phyloP scores from a whole-genome alignment of 2,113 vertebrate genomes.

The Ammodytes marinus region DNA sequence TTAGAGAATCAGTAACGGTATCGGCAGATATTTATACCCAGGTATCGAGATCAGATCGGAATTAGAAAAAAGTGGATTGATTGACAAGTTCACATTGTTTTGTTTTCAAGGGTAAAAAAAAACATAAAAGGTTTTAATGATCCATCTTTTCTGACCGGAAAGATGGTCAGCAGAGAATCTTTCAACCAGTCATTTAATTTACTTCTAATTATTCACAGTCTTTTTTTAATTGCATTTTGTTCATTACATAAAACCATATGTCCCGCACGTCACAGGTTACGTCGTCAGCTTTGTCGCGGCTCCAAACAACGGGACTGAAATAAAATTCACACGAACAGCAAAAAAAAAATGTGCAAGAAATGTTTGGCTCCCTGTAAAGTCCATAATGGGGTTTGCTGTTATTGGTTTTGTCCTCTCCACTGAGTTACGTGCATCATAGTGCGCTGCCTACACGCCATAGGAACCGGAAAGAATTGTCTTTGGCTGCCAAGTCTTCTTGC shows the following conservation, averaged over 20 bases:
- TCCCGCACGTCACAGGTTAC: neutral
- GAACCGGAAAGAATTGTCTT: conserved; percentile 42
- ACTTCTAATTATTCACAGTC: too few species aligned
- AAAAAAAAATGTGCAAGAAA: neutral
- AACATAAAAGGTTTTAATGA: too few species aligned
- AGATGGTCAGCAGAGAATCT: too few species aligned
- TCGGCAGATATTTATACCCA: too few species aligned
- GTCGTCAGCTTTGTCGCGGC: neutral
- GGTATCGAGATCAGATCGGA: too few species aligned
- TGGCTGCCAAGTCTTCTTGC: conserved; percentile 61
- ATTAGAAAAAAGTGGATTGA: too few species aligned
- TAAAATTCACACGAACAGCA: conserved; percentile 1
- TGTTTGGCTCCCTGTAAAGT: conserved; percentile 30
- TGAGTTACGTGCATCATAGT: conserved; percentile 38
- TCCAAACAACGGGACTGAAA: neutral
- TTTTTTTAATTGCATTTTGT: neutral
- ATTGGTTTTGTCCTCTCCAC: conserved; percentile 40
- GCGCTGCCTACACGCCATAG: conserved; percentile 37
- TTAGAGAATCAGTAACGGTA: too few species aligned
- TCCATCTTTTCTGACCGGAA: too few species aligned
- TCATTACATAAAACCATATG: neutral
- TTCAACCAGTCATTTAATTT: too few species aligned
- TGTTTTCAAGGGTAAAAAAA: too few species aligned
- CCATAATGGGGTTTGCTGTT: conserved; percentile 47
- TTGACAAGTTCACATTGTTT: too few species aligned